Conservation (phyloP, 2,113 vertebrate species). For the Tamias sibiricus region DNA sequence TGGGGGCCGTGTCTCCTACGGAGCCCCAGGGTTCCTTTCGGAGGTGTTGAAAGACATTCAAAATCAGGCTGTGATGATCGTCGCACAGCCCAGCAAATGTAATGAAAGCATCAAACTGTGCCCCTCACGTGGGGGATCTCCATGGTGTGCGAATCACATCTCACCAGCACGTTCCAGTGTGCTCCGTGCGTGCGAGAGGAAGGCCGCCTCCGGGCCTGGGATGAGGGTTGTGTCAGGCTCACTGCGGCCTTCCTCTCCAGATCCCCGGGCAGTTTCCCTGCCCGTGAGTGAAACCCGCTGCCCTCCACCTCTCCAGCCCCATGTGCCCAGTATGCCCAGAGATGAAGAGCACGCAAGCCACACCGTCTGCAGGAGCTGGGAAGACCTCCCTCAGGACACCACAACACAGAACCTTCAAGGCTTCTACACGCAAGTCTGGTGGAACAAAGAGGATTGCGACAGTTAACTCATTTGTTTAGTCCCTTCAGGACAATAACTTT, state of each 20-base stretch:
- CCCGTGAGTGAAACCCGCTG: background rate
- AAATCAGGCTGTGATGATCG: background rate
- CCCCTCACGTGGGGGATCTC: background rate
- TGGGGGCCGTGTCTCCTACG: rapidly evolving
- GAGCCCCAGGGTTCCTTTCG: background rate
- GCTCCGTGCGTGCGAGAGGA: constrained; percentile 31
- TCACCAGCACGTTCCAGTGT: background rate
- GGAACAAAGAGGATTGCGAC: background rate
- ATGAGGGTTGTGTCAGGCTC: background rate
- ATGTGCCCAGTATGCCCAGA: background rate
- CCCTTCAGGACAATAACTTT: constrained; percentile 73
- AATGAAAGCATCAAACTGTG: background rate
- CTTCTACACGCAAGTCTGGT: constrained; percentile 37
- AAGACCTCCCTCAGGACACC: background rate
- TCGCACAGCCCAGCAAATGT: background rate
- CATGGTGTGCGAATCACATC: background rate
- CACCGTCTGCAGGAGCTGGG: background rate
- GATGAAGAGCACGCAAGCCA: constrained; percentile 26
- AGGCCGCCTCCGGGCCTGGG: background rate
- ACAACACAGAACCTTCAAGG: background rate
- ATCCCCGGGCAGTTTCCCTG: background rate
- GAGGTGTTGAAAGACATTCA: background rate
- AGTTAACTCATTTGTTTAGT: constrained; percentile 46
- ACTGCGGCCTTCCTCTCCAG: background rate
- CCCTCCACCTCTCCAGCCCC: background rate